Percentiles rank a stretch among this genome's conserved stretches.
Conservation (phyloP, 2,113 vertebrate species). For the Harpagus bidentatus region DNA sequence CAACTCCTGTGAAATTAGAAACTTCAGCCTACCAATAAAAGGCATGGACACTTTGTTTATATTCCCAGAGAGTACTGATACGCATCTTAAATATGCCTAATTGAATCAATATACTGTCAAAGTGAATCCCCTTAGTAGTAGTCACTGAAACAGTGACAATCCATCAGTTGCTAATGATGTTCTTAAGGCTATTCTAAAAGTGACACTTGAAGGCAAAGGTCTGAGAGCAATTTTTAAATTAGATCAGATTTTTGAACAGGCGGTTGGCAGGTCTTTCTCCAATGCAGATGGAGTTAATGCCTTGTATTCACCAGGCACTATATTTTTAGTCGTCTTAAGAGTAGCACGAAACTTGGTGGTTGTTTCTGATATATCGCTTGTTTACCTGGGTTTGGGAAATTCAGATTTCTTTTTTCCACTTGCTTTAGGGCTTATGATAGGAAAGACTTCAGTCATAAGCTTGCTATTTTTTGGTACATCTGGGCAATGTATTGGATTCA, state of each 20-base stretch:
- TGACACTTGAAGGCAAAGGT: background rate
- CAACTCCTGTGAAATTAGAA: background rate
- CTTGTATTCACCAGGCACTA: background rate
- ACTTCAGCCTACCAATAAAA: background rate
- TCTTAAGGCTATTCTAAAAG: background rate
- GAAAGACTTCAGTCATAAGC: background rate
- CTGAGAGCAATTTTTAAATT: background rate
- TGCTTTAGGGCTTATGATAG: background rate
- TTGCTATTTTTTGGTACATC: background rate
- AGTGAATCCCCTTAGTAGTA: background rate
- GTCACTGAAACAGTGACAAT: background rate
- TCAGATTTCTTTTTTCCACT: background rate
- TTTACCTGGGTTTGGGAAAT: background rate
- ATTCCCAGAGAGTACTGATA: background rate
- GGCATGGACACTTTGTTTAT: background rate
- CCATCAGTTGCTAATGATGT: background rate
- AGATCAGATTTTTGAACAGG: background rate
- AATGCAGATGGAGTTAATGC: background rate
- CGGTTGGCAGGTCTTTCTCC: background rate
- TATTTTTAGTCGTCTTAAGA: background rate
- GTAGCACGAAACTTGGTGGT: background rate
- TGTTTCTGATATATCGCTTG: background rate
- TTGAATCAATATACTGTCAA: background rate
- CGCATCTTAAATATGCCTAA: background rate
- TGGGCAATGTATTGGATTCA: background rate